Percentiles rank a stretch among this genome's conserved stretches.
phyloP scores from a whole-genome alignment of 2,888 invertebrate genomes.

The Eustalomyia histrio region DNA sequence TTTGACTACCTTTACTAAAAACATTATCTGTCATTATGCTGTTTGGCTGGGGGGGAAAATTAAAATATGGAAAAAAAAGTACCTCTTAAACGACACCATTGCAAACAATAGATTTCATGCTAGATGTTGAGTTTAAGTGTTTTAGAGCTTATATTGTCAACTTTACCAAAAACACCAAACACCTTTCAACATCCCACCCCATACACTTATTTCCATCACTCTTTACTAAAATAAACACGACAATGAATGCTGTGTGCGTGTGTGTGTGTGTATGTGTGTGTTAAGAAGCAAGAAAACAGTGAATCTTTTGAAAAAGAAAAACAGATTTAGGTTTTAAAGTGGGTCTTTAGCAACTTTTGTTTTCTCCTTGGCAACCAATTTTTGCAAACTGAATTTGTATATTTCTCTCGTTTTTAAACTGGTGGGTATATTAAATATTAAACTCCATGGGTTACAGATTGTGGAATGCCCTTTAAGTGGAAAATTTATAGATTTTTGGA shows the following conservation, averaged over 20 bases:
- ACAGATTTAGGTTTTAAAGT: neutral
- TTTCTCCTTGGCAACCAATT: neutral
- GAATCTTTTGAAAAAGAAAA: neutral
- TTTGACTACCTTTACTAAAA: constrained; percentile 20
- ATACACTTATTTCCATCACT: too few relatives aligned
- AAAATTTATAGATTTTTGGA: too few relatives aligned
- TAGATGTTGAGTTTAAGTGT: constrained; percentile 30
- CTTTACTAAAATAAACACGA: neutral
- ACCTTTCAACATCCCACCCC: neutral
- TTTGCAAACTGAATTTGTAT: too few relatives aligned
- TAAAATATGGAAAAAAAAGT: neutral
- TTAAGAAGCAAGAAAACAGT: neutral
- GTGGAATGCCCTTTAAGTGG: too few relatives aligned
- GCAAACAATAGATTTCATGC: constrained; percentile 33
- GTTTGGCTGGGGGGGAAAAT: neutral
- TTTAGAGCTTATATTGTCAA: constrained; percentile 7
- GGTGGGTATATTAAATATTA: too few relatives aligned
- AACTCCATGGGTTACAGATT: too few relatives aligned
- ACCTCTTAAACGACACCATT: constrained; percentile 37
- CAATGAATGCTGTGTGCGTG: neutral
- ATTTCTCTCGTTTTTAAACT: too few relatives aligned
- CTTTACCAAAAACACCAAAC: constrained; percentile 7
- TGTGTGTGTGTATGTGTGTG: too few relatives aligned
- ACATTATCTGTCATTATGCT: constrained; percentile 51
- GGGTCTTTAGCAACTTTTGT: neutral